Evolutionary conservation across 2,113 vertebrate species (phyloP), one percentile per base, ranked within the genome.

Genomic region (Tragelaphus strepsiceros): DNA sequence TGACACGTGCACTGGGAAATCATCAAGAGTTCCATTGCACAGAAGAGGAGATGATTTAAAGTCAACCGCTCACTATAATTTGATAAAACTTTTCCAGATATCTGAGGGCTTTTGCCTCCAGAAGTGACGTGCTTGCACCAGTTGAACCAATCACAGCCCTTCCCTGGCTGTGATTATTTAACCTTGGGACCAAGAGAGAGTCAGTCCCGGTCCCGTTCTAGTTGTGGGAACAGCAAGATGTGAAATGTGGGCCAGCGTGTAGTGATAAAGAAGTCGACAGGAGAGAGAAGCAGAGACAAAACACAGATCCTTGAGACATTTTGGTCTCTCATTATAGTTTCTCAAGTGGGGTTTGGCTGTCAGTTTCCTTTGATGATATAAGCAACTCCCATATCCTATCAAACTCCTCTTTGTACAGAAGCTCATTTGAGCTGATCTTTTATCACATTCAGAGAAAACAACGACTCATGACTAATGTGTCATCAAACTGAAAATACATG

Each of bases 381-480:
- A 97, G 92, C 95, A 94, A 56, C 32, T 28, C 61, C 56, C 24
- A 43, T 39, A 81, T 62, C 28, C 56, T 90, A 58, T 93, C 93
- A 83, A 88, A 87, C 89, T 22, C 51, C n/a, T 94, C 82, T 89
- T 58, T 53, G 51, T 49, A 39, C 58, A 32, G 64, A 84, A 86
- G 87, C 88, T 82, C 59, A 59, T 90, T 84, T 80, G 59, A 85
- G 74, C 87, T 74, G 59, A 32, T 91, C 94, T 94, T 96, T 95
- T 90, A 82, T 96, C 85, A 83, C 53, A 88, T 26, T 51, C 78
- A 84, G 89, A 82, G 61, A 35, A 77, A 89, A 85, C n/a, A 95
- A 35, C 49, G 86, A 39, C 51, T 87, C 51, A 26, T 21, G 43
- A 95, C 59, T 92, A 92, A 97, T 15, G 54, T 62, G 53, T 80